phyloP scores from a whole-genome alignment of 37 sponge, comb jelly and placozoan genomes.

The Geodia barretti region DNA sequence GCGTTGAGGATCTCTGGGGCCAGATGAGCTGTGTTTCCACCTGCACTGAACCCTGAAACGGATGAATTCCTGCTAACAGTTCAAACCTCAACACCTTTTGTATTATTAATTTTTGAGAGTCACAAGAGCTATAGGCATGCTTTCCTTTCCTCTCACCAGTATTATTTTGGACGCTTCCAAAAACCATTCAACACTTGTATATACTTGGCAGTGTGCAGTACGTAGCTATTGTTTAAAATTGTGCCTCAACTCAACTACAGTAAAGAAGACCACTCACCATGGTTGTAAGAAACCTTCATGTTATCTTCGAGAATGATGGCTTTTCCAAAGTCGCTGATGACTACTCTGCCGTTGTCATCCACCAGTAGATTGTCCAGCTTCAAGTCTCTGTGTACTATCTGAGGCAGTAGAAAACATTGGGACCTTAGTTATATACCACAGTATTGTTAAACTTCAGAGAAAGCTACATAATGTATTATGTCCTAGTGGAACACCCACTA shows the following conservation, averaged over 20 bases:
- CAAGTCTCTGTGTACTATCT: slow-evolving; percentile 73
- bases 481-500: no score
- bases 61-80: neutral
- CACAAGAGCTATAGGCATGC: neutral
- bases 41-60: slow-evolving; percentile 39
- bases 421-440: no score
- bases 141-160: no score
- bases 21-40: slow-evolving; percentile 72
- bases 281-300: slow-evolving; percentile 45
- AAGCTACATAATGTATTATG: no score
- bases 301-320: slow-evolving; percentile 45
- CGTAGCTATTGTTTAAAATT: no score
- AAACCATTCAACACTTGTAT: no score
- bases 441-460: no score
- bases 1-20: slow-evolving; percentile 77
- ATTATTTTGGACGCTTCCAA: no score
- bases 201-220: no score
- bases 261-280: no score
- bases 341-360: slow-evolving; percentile 28
- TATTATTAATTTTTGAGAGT: neutral
- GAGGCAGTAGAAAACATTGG: no score
- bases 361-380: slow-evolving; percentile 84
- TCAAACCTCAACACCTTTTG: neutral
- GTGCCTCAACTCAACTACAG: no score
- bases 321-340: slow-evolving; percentile 78